Evolutionary conservation across 2,113 vertebrate genomes (phyloP), one percentile per base, ranked within the genome.

Genomic region (Pyrgilauda ruficollis): DNA sequence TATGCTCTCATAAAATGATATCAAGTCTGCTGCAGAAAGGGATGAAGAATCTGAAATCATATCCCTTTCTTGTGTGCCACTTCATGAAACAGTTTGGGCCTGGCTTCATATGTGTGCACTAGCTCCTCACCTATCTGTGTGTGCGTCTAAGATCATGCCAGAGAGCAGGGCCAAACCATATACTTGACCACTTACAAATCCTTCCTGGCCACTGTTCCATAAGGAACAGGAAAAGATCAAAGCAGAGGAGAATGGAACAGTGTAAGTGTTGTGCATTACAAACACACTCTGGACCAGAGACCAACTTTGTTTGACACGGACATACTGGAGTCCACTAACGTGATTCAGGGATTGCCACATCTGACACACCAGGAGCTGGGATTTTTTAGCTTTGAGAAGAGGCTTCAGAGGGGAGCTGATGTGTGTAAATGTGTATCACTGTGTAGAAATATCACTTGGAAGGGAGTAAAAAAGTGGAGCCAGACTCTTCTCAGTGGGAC

Each of bases 21-120:
- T n/a, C 39, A 69, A 69, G 23, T 35, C 37, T 0, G 0, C 21
- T 66, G 37, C 0, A 1, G 78, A 70, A 62, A 30, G 13, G 46
- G 55, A 41, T 74, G 46, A 66, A 73, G 50, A 81, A 62, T 35
- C 41, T 33, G 64, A 69, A 22, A 21, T 84, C 15, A 11, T 37
- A n/a, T 3, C 10, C 8, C 13, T 69, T 84, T 87, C 49, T 53
- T 64, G 43, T 55, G 26, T 69, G 33, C 35, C 18, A 55, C 15
- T 20, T 90, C 9, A 20, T 47, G 30, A 52, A 78, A 44, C 5
- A 74, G 6, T 44, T 83, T n/a, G 21, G 37, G 15, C 30, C 8
- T 90, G 24, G 33, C 33, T 72, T 90, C 14, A 9, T 19, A 2
- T 4, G 9, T n/a, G n/a, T n/a, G 19, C 28, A 26, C 13, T 50